phyloP scores from a whole-genome alignment of 2,888 invertebrate species.

The Micropterix aruncella region DNA sequence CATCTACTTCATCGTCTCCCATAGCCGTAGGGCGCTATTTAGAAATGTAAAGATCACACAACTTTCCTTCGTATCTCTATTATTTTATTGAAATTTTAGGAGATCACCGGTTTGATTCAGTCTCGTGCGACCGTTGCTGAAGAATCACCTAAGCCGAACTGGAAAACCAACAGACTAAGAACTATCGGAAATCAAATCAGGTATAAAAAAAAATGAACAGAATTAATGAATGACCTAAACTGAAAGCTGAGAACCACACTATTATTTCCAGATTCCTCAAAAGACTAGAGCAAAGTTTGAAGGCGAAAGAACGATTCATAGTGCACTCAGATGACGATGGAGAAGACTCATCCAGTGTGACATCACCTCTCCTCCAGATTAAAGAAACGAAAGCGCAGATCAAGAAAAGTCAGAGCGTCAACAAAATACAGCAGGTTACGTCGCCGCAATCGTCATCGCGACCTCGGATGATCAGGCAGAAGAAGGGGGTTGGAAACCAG shows the following conservation, averaged over 20 bases:
- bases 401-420: slow-evolving; percentile 17
- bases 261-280: slow-evolving; percentile 45
- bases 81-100: too few species aligned
- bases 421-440: slow-evolving; percentile 6
- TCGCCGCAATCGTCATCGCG: not conserved
- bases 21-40: too few species aligned
- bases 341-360: slow-evolving; percentile 47
- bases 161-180: slow-evolving; percentile 52
- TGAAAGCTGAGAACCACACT: not conserved
- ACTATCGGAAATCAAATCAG: slow-evolving; percentile 68
- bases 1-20: too few species aligned
- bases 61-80: too few species aligned
- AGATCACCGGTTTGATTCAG: slow-evolving; percentile 43
- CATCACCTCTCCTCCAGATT: slow-evolving; percentile 43
- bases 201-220: slow-evolving; percentile 30
- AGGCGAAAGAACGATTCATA: slow-evolving; percentile 47
- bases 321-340: slow-evolving; percentile 44
- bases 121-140: slow-evolving; percentile 42
- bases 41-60: too few species aligned
- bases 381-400: slow-evolving; percentile 20
- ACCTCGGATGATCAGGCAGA: slow-evolving; percentile 32
- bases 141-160: slow-evolving; percentile 36
- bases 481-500: slow-evolving; percentile 19
- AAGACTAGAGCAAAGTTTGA: slow-evolving; percentile 55
- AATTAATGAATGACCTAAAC: slow-evolving; percentile 1